phyloP scores from a whole-genome alignment of 2,888 invertebrate genomes.

The Yponomeuta evonymella region DNA sequence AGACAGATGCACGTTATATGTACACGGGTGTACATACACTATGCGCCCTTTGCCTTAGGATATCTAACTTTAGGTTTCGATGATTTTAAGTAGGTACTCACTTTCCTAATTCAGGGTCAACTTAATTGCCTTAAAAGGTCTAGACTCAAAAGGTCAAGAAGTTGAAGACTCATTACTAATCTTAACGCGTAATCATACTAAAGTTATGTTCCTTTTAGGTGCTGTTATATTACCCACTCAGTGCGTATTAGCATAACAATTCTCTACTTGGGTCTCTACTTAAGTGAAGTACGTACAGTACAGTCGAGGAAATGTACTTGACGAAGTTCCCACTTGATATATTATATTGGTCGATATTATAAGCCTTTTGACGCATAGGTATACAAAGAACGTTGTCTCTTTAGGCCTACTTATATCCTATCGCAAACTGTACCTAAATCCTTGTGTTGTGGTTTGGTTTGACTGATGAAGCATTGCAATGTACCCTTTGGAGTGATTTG shows the following conservation, averaged over 20 bases:
- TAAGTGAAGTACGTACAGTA: not conserved
- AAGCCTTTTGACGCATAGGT: too few relatives aligned
- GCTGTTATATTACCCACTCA: not conserved
- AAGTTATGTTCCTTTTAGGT: not conserved
- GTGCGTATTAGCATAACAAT: not conserved
- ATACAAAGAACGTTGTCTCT: too few relatives aligned
- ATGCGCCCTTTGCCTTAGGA: too few relatives aligned
- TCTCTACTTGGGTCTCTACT: not conserved
- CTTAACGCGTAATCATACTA: not conserved
- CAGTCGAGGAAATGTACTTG: too few relatives aligned
- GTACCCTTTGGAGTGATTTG: slow-evolving; percentile 8
- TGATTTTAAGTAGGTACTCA: not conserved
- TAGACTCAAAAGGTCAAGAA: not conserved
- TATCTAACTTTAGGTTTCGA: not conserved
- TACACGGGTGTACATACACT: too few relatives aligned
- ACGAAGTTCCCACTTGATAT: too few relatives aligned
- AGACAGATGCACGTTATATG: too few relatives aligned
- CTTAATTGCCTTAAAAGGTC: not conserved
- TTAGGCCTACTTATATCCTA: too few relatives aligned
- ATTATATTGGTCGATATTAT: too few relatives aligned
- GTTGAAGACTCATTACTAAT: not conserved
- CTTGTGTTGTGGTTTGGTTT: not conserved
- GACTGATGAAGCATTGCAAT: not conserved
- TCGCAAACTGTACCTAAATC: not conserved
- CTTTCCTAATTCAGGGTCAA: not conserved